Evolutionary conservation across 2,888 invertebrate genomes (phyloP).

Genomic region (Auanema sp.): DNA sequence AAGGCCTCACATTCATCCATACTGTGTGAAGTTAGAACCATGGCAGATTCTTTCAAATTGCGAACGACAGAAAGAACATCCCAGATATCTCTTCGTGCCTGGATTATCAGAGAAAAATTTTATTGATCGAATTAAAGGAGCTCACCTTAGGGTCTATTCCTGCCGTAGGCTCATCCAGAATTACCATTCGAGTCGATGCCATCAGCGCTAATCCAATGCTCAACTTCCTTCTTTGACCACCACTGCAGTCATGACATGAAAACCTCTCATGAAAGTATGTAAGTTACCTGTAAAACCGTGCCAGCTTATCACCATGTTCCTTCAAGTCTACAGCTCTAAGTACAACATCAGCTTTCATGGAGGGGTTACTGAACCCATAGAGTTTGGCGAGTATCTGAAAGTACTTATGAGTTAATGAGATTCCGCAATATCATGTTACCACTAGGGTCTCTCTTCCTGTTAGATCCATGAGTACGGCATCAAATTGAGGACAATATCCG

Average conservation of each 20-base stretch:
- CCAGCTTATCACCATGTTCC: slow-evolving; percentile 49
- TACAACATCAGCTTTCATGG: slow-evolving; percentile 35
- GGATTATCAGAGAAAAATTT: neutral
- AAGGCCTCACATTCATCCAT: slow-evolving; percentile 60
- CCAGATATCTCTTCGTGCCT: slow-evolving; percentile 72
- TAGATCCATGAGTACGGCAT: slow-evolving; percentile 55
- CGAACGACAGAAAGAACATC: slow-evolving; percentile 35
- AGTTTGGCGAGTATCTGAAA: slow-evolving; percentile 43
- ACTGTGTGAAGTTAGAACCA: slow-evolving; percentile 55
- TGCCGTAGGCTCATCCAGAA: slow-evolving; percentile 68
- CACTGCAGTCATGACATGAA: slow-evolving; percentile 64
- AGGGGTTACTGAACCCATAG: slow-evolving; percentile 38
- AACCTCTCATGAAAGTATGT: neutral
- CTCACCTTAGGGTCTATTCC: slow-evolving; percentile 70
- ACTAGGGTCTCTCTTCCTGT: slow-evolving; percentile 54
- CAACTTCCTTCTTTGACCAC: slow-evolving; percentile 80
- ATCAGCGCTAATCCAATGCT: slow-evolving; percentile 79
- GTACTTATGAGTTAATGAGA: neutral
- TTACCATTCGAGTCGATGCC: slow-evolving; percentile 74
- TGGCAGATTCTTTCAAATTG: slow-evolving; percentile 39
- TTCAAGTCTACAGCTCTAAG: slow-evolving; percentile 50
- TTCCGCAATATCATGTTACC: neutral
- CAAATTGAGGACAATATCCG: slow-evolving; percentile 62
- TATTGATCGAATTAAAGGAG: neutral
- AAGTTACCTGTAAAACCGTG: slow-evolving; percentile 30